Conservation (phyloP, 2,888 invertebrate genomes). For the Callyntrura guangdongensis region DNA sequence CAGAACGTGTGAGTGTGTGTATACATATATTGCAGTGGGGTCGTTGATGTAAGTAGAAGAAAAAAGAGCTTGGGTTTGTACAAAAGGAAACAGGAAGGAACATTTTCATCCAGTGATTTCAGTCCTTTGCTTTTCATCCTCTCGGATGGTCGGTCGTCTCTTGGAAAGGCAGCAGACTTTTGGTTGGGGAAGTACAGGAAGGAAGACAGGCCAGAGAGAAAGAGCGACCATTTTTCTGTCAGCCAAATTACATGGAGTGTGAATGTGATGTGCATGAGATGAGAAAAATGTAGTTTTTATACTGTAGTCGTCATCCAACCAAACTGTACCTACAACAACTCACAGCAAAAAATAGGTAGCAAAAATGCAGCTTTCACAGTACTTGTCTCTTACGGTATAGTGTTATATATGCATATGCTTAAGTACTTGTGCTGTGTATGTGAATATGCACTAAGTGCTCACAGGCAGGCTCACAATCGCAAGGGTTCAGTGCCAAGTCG, state of each 20-base stretch:
- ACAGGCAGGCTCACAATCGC: too few relatives aligned
- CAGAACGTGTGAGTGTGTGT: not conserved
- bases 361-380: not conserved
- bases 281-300: conserved; percentile 64
- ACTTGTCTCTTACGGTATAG: not conserved
- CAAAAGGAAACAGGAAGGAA: conserved; percentile 54
- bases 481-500: conserved; percentile 57
- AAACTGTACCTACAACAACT: not conserved
- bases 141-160: conserved; percentile 20
- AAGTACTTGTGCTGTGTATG: not conserved
- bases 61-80: conserved; percentile 36
- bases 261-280: conserved; percentile 81
- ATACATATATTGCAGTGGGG: not conserved
- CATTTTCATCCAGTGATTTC: conserved; percentile 66
- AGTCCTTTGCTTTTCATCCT: conserved; percentile 44
- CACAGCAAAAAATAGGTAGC: not conserved
- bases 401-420: conserved; percentile 54
- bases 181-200: conserved; percentile 69
- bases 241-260: conserved; percentile 83
- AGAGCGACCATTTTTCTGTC: conserved; percentile 81
- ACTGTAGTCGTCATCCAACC: conserved; percentile 23
- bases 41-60: not conserved
- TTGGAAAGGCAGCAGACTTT: conserved; percentile 59
- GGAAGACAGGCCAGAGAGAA: conserved; percentile 74
- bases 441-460: too few relatives aligned